Base-by-base conservation (phyloP, 2,888 invertebrate species). In the Xanthorhoe designata region DNA sequence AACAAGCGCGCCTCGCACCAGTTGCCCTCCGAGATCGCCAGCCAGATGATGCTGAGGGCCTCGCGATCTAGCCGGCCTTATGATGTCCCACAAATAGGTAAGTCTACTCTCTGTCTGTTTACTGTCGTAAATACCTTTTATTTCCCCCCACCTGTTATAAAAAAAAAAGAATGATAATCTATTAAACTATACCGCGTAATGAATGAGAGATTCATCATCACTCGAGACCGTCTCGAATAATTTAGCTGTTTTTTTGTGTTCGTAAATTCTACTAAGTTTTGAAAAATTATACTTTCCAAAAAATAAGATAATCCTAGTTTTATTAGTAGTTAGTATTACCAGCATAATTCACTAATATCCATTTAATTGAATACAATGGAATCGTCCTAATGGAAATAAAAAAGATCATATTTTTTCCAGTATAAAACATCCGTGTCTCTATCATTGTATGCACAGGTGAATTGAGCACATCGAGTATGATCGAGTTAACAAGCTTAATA, bases 61-160 rank as follows among this genome's bases (percentile, higher is more conserved):
- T 95, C 96, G 69, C 95, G 97, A 77, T 96, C 96, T 74, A 96
- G 95, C 85, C 94, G 96, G 79, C 96, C 96, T 80, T 97, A 97
- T 90, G 97, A 97, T 91, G 97, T 97, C 74, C 97, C 97, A 77
- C 97, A 97, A 94, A 97, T 97, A 84, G 97, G 97, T 97, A 83
- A 95, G 95, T 94, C 59, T n/a, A 35, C 49, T n/a, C 10, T n/a
- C 42, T 47, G n/a, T n/a, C n/a, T n/a, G 35, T 35, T 35, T 24
- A 24, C 24, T 24, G 2, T 24, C 24, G 2, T 24, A n/a, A n/a
- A n/a, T n/a, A n/a, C n/a, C 24, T 24, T 5, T 24, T 24, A 2
- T 24, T 24, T 3, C 24, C 5, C 24, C 5, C 24, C 5, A 24
- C 24, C 24, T 24, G 24, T 24, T 24, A 24, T 32, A 4, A 32